Base-by-base conservation (phyloP, 2,113 vertebrate genomes). In the Anoplopoma fimbria region DNA sequence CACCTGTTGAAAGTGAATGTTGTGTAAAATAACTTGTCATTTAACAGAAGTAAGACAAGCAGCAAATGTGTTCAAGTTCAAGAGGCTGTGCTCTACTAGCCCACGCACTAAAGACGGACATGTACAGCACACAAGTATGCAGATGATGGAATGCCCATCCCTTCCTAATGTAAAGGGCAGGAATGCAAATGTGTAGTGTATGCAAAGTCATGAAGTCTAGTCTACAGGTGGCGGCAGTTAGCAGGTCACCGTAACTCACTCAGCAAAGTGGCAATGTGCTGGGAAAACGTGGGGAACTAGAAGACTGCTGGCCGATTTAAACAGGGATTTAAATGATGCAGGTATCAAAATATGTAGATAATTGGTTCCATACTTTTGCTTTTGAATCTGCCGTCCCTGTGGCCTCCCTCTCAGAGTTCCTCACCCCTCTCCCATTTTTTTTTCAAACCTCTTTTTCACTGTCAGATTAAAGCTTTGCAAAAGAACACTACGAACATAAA, bases 381-480 rank as follows among this genome's bases (percentile, higher is more conserved):
- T 85, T 71, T 27, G 9, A 36, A 31, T 60, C 42, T 27, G 9
- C 47, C n/a, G n/a, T 58, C 31, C 25, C 14, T 27, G 4, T 2
- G 45, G 33, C 29, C 79, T 53, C 51, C 27, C 27, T 55, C 33
- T 60, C 38, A 64, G 13, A 34, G 10, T 70, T 55, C 45, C 62
- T 76, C 15, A 14, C 27, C 33, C 15, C 29, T 71, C 19, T 71
- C 42, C n/a, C 15, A 29, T 15, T 27, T 57, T 6, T 57, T 40
- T 60, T 49, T 0, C 61, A 38, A 63, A 27, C n/a, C 33, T 83
- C 27, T 75, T 64, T 60, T 55, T 77, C 72, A 47, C 57, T 71
- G 58, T 79, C 79, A 73, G 55, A 72, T 82, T 85, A 61, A 83
- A 82, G 51, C 57, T 74, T 51, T 7, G 51, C 40, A 71, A 69